Conservation (phyloP, 2,113 vertebrate species). For the Azemiops feae region DNA sequence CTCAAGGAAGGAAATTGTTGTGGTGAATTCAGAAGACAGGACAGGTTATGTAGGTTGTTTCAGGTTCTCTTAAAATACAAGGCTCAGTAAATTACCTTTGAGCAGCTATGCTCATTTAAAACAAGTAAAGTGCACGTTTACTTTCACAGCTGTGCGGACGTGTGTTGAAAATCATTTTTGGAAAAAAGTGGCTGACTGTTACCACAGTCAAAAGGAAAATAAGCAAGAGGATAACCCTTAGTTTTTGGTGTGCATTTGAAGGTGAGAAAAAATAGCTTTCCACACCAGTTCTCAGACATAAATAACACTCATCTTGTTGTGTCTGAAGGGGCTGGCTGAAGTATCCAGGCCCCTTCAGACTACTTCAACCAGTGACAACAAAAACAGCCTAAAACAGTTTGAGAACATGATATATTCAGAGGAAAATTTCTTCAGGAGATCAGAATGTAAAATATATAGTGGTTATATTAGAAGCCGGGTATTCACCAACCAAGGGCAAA, state of each 20-base stretch:
- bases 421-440: not conserved
- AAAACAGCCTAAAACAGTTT: not conserved
- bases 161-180: not conserved
- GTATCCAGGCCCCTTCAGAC: not conserved
- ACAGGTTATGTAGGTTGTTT: not conserved
- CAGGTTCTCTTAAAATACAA: not conserved
- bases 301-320: not conserved
- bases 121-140: not conserved
- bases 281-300: not conserved
- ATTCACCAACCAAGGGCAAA: not conserved
- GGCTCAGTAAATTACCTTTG: not conserved
- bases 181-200: not conserved
- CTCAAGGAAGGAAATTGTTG: not conserved
- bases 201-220: not conserved
- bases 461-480: not conserved
- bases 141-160: not conserved
- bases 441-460: not conserved
- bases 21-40: not conserved
- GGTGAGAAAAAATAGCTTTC: not conserved
- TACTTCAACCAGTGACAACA: not conserved
- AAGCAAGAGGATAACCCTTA: not conserved
- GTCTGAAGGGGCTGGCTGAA: not conserved
- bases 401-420: not conserved
- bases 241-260: not conserved
- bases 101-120: not conserved